A percentile compares a stretch with the other conserved stretches of the same genome.
These are phyloP conservation scores for Pachyuromys duprasi DNA, from an alignment of 2,797 vertebrate genomes.

Conservation along the genomic window DNA sequence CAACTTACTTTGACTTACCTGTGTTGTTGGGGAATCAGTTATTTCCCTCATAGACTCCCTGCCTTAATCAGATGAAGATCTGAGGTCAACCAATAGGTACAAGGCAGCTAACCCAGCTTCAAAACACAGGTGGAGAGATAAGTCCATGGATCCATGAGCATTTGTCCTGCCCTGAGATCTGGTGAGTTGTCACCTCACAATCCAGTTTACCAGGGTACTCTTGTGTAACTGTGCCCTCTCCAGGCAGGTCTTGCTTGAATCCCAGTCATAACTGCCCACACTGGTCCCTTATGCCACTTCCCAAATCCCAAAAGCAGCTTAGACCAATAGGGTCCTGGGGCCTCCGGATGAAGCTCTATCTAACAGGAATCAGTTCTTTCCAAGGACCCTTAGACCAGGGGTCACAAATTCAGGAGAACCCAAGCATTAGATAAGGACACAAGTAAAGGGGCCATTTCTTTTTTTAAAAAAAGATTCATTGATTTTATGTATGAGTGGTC, in stretches of 20 bases:
- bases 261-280: not conserved
- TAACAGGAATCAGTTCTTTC: not conserved
- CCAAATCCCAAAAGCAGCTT: not conserved
- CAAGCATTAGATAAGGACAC: not conserved
- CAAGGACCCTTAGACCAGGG: not conserved
- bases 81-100: too few species aligned
- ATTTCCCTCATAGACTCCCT: not conserved
- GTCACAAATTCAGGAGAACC: not conserved
- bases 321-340: not conserved
- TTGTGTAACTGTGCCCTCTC: not conserved
- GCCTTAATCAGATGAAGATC: not conserved
- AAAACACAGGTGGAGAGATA: too few species aligned
- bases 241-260: not conserved
- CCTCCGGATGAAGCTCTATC: not conserved
- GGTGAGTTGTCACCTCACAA: not conserved
- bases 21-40: not conserved
- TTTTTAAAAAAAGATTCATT: too few species aligned
- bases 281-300: not conserved
- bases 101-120: not conserved
- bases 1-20: not conserved
- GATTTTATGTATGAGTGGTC: too few species aligned
- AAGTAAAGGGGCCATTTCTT: not conserved
- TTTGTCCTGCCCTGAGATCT: not conserved
- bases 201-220: not conserved
- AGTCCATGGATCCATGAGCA: rapidly evolving